Percentiles rank a stretch among this genome's conserved stretches.
These are phyloP conservation scores for Oxyruncus cristatus DNA, from an alignment of 2,113 vertebrate species.

Conservation along the genomic window DNA sequence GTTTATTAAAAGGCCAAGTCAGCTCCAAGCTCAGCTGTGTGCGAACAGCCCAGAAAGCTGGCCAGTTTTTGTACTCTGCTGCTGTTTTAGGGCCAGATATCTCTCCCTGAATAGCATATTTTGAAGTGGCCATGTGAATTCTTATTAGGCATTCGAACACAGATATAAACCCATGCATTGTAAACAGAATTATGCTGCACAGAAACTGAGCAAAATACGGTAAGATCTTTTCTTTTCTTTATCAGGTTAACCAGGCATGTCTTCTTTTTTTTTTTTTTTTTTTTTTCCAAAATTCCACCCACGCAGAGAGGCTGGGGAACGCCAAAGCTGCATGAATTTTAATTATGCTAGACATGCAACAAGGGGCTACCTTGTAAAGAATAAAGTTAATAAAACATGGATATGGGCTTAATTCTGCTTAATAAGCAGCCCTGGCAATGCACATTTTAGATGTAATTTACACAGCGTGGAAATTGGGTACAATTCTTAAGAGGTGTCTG, in stretches of 20 bases:
- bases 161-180: neutral
- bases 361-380: constrained; percentile 58
- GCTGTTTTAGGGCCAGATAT: constrained; percentile 19
- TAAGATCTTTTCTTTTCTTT: neutral
- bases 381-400: constrained; percentile 55
- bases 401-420: constrained; percentile 51
- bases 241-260: neutral
- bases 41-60: constrained; percentile 9
- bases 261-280: neutral
- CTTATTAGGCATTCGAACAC: neutral
- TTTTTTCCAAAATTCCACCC: neutral
- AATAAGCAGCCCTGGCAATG: constrained; percentile 34
- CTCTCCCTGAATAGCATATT: neutral
- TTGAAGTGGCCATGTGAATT: constrained; percentile 11
- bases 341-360: constrained; percentile 45
- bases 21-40: constrained; percentile 10
- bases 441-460: constrained; percentile 35
- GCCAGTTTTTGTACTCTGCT: neutral
- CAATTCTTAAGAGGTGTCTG: constrained; percentile 19
- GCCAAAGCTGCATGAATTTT: constrained; percentile 40
- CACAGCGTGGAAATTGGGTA: neutral
- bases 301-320: constrained; percentile 22
- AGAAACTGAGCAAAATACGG: neutral
- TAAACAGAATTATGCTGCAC: constrained; percentile 20
- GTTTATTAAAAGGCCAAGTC: constrained; percentile 32